phyloP scores from a whole-genome alignment of 2,888 invertebrate species.

The Trachelus troglodyta region DNA sequence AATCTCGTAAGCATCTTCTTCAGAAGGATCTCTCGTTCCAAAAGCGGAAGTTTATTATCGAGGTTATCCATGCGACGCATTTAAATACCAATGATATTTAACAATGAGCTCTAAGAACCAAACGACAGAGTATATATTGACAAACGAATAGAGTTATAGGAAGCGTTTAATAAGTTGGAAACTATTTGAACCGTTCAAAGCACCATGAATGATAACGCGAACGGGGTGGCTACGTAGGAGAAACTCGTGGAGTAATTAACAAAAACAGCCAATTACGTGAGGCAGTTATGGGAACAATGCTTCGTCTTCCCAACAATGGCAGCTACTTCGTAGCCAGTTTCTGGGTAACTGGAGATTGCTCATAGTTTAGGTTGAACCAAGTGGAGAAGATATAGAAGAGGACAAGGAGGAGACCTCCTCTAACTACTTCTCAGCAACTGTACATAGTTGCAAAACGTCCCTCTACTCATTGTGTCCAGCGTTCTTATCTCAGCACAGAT shows the following conservation, averaged over 20 bases:
- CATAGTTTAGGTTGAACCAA: constrained; percentile 5
- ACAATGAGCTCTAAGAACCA: not conserved
- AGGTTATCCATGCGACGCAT: not conserved
- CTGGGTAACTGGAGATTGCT: constrained; percentile 8
- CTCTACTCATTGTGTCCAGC: not conserved
- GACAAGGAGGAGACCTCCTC: not conserved
- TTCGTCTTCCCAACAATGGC: constrained; percentile 12
- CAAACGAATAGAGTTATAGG: not conserved
- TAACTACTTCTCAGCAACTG: not conserved
- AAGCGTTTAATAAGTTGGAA: not conserved
- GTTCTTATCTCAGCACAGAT: constrained; percentile 1
- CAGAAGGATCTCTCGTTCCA: not conserved
- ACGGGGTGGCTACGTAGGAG: constrained; percentile 14
- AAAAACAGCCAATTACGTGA: constrained; percentile 52
- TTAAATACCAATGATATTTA: not conserved
- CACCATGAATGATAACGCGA: constrained; percentile 2
- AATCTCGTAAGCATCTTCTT: not conserved
- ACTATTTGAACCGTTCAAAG: not conserved
- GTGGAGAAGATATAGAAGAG: not conserved
- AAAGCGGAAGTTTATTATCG: not conserved
- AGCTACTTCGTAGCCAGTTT: constrained; percentile 27
- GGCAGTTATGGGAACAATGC: constrained; percentile 50
- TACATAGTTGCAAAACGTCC: not conserved
- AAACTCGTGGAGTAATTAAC: constrained; percentile 44
- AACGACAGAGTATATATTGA: not conserved